Percentiles rank a stretch among this genome's conserved stretches.
Evolutionary conservation across 2,113 vertebrate species (phyloP).

Genomic region (Neolamprologus longior): DNA sequence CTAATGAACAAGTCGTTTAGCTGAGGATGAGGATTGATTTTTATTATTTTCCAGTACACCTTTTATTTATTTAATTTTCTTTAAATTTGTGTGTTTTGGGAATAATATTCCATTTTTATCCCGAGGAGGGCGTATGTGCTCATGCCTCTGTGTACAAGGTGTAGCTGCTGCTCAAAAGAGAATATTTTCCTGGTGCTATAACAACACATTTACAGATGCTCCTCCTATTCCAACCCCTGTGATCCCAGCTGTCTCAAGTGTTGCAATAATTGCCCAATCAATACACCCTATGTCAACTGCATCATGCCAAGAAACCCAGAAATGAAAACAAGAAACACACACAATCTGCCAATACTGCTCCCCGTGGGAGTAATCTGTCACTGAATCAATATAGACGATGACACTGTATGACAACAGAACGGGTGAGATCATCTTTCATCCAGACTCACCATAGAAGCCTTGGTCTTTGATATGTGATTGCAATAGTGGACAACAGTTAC

Average conservation of each 20-base stretch:
- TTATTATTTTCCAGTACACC: conserved; percentile 33
- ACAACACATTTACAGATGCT: conserved; percentile 6
- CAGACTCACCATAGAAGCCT: conserved; percentile 9
- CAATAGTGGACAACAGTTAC: conserved; percentile 6
- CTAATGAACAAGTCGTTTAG: conserved; percentile 53
- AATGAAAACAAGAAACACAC: conserved; percentile 46
- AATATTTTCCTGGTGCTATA: conserved; percentile 16
- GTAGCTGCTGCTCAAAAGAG: not conserved
- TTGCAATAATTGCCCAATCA: conserved; percentile 62
- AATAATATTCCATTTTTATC: conserved; percentile 26
- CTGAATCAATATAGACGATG: conserved; percentile 60
- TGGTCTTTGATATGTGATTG: not conserved
- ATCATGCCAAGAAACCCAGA: conserved; percentile 49
- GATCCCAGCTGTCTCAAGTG: conserved; percentile 42
- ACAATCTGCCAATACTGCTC: conserved; percentile 6
- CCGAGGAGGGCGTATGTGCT: conserved; percentile 3
- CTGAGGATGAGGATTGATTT: conserved; percentile 45
- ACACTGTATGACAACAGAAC: conserved; percentile 41
- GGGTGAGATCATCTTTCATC: conserved; percentile 50
- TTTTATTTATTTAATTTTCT: not conserved
- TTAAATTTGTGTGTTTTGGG: not conserved
- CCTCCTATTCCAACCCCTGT: not conserved
- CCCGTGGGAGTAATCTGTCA: conserved; percentile 45
- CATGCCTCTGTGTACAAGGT: not conserved
- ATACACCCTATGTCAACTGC: conserved; percentile 53